phyloP scores from a whole-genome alignment of 2,113 vertebrate species.

The Sinocyclocheilus anshuiensis region DNA sequence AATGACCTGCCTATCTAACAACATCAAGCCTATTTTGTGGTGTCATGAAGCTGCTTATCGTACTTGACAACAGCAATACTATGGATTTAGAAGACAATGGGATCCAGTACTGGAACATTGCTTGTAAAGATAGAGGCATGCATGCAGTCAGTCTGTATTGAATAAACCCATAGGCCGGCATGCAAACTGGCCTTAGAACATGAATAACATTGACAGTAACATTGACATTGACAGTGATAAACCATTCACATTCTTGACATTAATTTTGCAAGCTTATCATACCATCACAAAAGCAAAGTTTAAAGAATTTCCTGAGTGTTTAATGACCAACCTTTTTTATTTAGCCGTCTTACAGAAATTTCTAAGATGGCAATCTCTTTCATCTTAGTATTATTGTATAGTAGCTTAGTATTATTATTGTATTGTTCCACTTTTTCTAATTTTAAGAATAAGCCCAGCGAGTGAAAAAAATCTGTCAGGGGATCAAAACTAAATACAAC shows the following conservation, averaged over 20 bases:
- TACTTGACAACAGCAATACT: slow-evolving; percentile 9
- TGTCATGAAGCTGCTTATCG: slow-evolving; percentile 2
- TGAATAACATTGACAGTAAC: slow-evolving; percentile 48
- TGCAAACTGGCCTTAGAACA: slow-evolving; percentile 31
- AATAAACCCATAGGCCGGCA: neutral
- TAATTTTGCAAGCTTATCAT: neutral
- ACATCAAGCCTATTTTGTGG: neutral
- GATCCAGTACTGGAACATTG: slow-evolving; percentile 48
- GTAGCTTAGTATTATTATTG: neutral
- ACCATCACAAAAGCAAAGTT: neutral
- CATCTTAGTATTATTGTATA: neutral
- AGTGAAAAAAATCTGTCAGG: neutral
- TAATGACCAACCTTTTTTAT: neutral
- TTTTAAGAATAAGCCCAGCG: neutral
- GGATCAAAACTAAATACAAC: neutral
- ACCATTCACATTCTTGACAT: slow-evolving; percentile 1
- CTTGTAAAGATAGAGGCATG: slow-evolving; percentile 36
- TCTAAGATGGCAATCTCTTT: neutral
- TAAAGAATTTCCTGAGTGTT: neutral
- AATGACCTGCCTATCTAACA: neutral
- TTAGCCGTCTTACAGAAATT: neutral
- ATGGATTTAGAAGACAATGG: slow-evolving; percentile 44
- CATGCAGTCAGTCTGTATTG: slow-evolving; percentile 28
- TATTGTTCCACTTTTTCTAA: neutral
- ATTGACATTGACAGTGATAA: slow-evolving; percentile 50